Conservation (phyloP, 2,113 vertebrate species). For the Micronisus gabar region DNA sequence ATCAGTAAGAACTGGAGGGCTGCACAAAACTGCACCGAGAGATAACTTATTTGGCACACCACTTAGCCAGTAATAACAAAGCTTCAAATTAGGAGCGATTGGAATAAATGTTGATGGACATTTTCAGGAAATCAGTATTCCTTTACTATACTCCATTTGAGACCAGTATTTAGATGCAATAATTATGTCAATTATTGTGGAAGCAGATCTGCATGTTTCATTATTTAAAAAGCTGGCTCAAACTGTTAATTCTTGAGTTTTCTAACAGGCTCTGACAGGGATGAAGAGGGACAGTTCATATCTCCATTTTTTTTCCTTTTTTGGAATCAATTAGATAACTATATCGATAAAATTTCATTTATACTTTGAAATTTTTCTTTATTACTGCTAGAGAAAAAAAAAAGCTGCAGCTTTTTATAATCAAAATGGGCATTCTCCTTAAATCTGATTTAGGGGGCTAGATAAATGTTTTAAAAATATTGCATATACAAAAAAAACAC, state of each 20-base stretch:
- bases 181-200: background rate
- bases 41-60: background rate
- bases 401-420: background rate
- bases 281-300: background rate
- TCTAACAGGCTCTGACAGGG: background rate
- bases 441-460: background rate
- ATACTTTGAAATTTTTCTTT: background rate
- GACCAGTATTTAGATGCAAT: background rate
- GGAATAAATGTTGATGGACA: background rate
- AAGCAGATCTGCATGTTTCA: background rate
- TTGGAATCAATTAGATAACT: background rate
- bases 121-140: background rate
- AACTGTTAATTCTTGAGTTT: background rate
- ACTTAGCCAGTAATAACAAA: background rate
- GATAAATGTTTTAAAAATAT: background rate
- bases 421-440: background rate
- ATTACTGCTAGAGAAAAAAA: background rate
- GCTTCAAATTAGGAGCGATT: background rate
- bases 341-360: background rate
- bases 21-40: background rate
- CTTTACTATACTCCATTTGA: background rate
- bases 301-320: background rate
- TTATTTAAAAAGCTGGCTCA: background rate
- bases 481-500: background rate
- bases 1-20: background rate